These are phyloP conservation scores for Tineola bisselliella DNA, from an alignment of 2,888 invertebrate species.

Conservation along the genomic window DNA sequence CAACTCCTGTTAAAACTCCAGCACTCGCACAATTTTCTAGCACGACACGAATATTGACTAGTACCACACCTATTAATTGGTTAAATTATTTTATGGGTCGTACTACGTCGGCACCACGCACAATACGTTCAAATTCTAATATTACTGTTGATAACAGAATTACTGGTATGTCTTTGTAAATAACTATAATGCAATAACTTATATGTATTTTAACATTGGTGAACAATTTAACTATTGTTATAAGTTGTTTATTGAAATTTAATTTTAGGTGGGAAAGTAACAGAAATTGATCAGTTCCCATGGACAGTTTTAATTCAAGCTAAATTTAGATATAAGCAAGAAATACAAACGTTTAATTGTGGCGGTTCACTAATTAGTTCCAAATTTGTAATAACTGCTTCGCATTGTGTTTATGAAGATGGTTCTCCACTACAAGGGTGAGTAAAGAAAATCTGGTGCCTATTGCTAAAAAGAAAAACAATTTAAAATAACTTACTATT, in stretches of 20 bases:
- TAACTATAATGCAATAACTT: background rate
- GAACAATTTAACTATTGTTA: too few relatives aligned
- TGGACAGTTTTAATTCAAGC: slow-evolving; percentile 47
- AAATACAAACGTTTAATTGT: slow-evolving; percentile 35
- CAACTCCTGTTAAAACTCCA: background rate
- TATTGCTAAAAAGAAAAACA: too few relatives aligned
- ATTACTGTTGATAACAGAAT: slow-evolving; percentile 29
- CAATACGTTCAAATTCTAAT: slow-evolving; percentile 19
- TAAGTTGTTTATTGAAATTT: too few relatives aligned
- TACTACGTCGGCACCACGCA: background rate
- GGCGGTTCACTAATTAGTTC: slow-evolving; percentile 53
- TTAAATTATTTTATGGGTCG: slow-evolving; percentile 1
- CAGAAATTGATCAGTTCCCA: slow-evolving; percentile 47
- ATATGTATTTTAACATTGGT: too few relatives aligned
- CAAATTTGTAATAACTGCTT: slow-evolving; percentile 46
- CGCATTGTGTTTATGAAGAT: slow-evolving; percentile 42
- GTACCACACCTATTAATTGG: background rate
- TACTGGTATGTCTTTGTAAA: slow-evolving; percentile 24
- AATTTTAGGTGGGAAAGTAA: slow-evolving; percentile 50
- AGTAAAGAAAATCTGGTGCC: background rate
- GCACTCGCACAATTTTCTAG: background rate
- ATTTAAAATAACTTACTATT: too few relatives aligned
- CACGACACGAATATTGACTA: background rate
- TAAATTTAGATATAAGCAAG: slow-evolving; percentile 33
- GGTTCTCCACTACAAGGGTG: slow-evolving; percentile 24